Evolutionary conservation across 2,888 invertebrate genomes (phyloP), one percentile per base, ranked within the genome.

Genomic region (Ferdinandea cuprea): DNA sequence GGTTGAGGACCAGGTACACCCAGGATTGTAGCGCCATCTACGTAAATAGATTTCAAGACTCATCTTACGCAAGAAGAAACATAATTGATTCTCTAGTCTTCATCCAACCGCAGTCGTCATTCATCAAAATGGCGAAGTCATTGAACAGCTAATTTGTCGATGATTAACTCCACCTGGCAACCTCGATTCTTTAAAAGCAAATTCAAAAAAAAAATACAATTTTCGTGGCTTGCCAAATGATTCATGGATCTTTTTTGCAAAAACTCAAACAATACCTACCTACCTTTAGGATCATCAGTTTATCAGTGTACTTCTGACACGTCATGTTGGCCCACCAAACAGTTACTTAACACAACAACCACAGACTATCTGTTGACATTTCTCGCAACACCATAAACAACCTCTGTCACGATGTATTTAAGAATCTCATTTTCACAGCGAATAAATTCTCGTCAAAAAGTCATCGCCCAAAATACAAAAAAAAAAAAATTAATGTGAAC

Each of bases 401-500:
- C 9, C 9, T 8, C 32, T 9, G 32, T 32, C 32, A 13, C 40
- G 5, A 40, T 7, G 32, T 52, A 42, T 32, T 44, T 50, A 42
- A 59, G 59, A n/a, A n/a, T 59, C 21, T 7, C 8, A 15, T 17
- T 15, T 28, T 32, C 28, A 13, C 37, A 19, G 44, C 7, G 7
- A 35, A 46, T 19, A 35, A 7, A 3, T 11, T 40, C 40, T 6
- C n/a, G 3, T 9, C 19, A 8, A 5, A 19, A 66, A 50, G 56
- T 73, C 73, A 73, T 73, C 65, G 73, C 73, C 73, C 17, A 48
- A 73, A 73, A 73, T 73, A 35, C 7, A 42, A 25, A 30, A 46
- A 44, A 37, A 56, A 63, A 40, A 44, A 37, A 56, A 63, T 30
- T 28, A 7, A 37, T 30, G 37, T 61, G 50, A 50, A 30, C n/a